phyloP scores from a whole-genome alignment of 2,888 invertebrate genomes.

The Boloria euphrosyne region DNA sequence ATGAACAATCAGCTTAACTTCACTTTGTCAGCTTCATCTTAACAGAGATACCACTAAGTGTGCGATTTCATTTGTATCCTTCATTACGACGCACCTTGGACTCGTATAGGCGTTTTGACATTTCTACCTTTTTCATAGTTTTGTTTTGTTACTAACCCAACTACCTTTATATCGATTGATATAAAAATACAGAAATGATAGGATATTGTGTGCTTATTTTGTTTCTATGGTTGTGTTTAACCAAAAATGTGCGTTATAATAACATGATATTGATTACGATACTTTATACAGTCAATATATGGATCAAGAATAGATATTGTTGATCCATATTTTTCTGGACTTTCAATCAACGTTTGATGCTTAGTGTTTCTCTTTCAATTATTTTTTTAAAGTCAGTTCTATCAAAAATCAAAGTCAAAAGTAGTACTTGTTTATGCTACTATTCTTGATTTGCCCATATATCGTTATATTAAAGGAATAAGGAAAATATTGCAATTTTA shows the following conservation, averaged over 20 bases:
- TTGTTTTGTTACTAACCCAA: constrained; percentile 17
- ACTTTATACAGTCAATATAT: no score
- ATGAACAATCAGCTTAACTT: constrained; percentile 41
- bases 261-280: not conserved
- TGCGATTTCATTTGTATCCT: constrained; percentile 60
- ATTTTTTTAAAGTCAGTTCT: no score
- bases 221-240: not conserved
- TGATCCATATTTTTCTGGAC: no score
- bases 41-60: constrained; percentile 52
- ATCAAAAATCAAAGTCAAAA: no score
- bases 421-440: no score
- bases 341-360: no score
- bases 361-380: no score
- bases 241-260: not conserved
- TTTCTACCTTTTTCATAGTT: constrained; percentile 22
- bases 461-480: no score
- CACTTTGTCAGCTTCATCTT: constrained; percentile 54
- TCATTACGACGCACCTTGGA: constrained; percentile 27
- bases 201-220: not conserved
- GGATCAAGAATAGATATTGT: no score
- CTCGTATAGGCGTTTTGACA: constrained; percentile 25
- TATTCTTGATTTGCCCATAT: no score
- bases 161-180: constrained; percentile 19
- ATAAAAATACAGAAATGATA: constrained; percentile 20
- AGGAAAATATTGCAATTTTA: no score